These are phyloP conservation scores for Trissonchulus sp. DNA, from an alignment of 2,888 invertebrate genomes.

Conservation along the genomic window DNA sequence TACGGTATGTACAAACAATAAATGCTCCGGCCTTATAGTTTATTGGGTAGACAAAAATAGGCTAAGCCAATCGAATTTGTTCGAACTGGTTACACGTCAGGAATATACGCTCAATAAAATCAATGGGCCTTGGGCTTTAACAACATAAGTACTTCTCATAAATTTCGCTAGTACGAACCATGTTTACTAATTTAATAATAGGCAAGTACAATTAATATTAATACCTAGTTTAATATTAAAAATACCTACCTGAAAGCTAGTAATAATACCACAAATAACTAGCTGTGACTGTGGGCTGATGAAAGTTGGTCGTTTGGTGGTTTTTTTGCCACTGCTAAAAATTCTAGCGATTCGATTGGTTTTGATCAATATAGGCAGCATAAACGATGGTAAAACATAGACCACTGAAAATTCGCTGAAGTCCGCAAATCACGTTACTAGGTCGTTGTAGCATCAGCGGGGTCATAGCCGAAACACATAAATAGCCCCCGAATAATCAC, in stretches of 20 bases:
- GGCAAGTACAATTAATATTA: too few species aligned
- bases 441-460: conserved; percentile 54
- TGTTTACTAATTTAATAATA: too few species aligned
- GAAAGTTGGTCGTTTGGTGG: conserved; percentile 54
- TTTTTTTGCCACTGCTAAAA: conserved; percentile 54
- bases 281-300: conserved; percentile 57
- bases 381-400: conserved; percentile 55
- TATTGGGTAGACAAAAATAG: too few species aligned
- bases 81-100: too few species aligned
- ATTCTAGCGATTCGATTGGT: conserved; percentile 55
- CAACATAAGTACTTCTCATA: too few species aligned
- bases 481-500: conserved; percentile 53
- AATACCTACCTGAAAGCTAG: conserved; percentile 49
- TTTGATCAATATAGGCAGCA: conserved; percentile 55
- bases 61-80: too few species aligned
- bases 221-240: too few species aligned
- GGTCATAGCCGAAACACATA: conserved; percentile 53
- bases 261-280: conserved; percentile 53
- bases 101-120: too few species aligned
- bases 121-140: too few species aligned
- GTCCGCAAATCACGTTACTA: conserved; percentile 51
- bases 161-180: too few species aligned
- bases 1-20: too few species aligned
- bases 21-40: too few species aligned
- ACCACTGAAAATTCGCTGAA: conserved; percentile 54